These are phyloP conservation scores for Pangasius djambal DNA, from an alignment of 2,797 vertebrate species.

Conservation along the genomic window DNA sequence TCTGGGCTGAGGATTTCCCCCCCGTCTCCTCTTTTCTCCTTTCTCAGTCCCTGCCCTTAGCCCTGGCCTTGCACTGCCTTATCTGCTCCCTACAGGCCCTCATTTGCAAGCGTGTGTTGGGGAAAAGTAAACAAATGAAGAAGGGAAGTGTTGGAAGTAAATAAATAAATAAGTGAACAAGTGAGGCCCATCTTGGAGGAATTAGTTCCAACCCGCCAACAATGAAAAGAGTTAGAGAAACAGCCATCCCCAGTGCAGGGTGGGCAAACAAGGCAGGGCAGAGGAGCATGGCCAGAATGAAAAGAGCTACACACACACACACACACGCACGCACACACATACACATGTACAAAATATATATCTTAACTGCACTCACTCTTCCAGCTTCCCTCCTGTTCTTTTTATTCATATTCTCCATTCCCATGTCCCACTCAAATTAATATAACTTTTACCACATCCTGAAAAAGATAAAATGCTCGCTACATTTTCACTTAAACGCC, in stretches of 20 bases:
- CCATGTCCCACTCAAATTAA: conserved; percentile 46
- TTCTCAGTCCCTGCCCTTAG: conserved; percentile 42
- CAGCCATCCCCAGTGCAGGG: conserved; percentile 49
- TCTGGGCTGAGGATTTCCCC: conserved; percentile 53
- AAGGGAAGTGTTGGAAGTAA: conserved; percentile 62
- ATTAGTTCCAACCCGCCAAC: conserved; percentile 70
- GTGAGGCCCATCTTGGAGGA: conserved; percentile 59
- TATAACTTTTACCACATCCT: conserved; percentile 58
- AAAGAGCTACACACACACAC: conserved; percentile 49
- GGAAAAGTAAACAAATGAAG: conserved; percentile 66
- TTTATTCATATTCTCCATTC: conserved; percentile 39
- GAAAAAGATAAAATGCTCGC: conserved; percentile 56
- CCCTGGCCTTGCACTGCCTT: conserved; percentile 54
- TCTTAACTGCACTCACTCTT: conserved; percentile 28
- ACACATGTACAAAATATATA: conserved; percentile 9
- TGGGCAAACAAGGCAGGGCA: conserved; percentile 58
- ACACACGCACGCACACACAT: conserved; percentile 28
- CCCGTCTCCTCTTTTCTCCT: conserved; percentile 51
- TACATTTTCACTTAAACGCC: conserved; percentile 44
- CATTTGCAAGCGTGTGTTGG: conserved; percentile 62
- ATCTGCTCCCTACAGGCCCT: conserved; percentile 70
- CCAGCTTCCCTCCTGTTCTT: conserved; percentile 24
- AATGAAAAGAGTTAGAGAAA: conserved; percentile 68
- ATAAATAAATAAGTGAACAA: conserved; percentile 56
- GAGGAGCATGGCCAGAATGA: conserved; percentile 55